Conservation (phyloP, 2,113 vertebrate genomes). For the Xenotilapia flavipinnis region DNA sequence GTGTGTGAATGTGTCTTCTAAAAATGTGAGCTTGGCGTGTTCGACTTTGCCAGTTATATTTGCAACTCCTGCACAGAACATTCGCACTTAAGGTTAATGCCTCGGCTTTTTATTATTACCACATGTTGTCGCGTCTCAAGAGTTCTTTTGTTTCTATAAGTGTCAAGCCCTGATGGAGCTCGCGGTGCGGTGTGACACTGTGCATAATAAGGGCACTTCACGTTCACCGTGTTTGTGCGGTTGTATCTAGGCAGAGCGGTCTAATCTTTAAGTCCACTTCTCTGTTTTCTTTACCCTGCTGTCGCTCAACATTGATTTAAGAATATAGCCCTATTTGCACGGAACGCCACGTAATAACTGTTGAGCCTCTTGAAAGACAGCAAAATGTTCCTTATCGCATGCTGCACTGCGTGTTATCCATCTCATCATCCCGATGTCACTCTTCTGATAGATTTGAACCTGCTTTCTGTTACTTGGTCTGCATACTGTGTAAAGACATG, state of each 20-base stretch:
- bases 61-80: neutral
- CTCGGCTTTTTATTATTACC: slow-evolving; percentile 13
- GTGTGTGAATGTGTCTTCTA: neutral
- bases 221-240: neutral
- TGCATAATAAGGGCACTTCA: neutral
- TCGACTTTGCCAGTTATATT: neutral
- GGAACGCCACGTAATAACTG: neutral
- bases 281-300: neutral
- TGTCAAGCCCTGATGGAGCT: neutral
- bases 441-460: neutral
- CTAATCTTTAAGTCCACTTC: neutral
- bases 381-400: neutral
- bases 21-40: neutral
- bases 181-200: neutral
- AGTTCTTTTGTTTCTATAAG: neutral
- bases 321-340: neutral
- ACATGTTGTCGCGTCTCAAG: neutral
- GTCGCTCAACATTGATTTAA: slow-evolving; percentile 10
- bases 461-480: neutral
- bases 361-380: neutral
- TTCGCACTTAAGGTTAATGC: slow-evolving; percentile 33
- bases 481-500: neutral
- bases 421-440: neutral
- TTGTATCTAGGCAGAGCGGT: neutral
- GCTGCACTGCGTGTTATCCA: neutral